These are phyloP conservation scores for Buceros bicornis DNA, from an alignment of 2,797 vertebrate genomes.

Conservation along the genomic window DNA sequence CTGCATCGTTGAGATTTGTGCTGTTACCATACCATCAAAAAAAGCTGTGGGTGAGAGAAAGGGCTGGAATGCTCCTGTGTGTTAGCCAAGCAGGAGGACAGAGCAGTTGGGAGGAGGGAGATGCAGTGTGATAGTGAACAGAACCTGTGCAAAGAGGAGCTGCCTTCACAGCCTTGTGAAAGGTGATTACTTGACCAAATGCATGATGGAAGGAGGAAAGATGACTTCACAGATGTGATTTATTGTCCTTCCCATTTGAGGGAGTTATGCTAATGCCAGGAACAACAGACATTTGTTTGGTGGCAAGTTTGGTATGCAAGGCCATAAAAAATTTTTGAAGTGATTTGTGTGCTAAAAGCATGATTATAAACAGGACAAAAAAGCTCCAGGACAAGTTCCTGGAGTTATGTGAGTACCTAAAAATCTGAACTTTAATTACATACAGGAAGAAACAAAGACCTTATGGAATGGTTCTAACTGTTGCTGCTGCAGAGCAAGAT, in stretches of 20 bases:
- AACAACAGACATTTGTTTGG: neutral
- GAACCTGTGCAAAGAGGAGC: neutral
- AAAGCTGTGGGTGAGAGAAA: neutral
- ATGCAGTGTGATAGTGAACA: neutral
- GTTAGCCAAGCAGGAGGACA: neutral
- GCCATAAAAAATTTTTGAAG: neutral
- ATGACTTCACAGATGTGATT: neutral
- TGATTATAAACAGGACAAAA: slow-evolving; percentile 1
- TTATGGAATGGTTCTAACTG: neutral
- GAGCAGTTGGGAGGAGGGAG: neutral
- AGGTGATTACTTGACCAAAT: neutral
- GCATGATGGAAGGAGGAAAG: neutral
- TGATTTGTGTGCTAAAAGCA: slow-evolving; percentile 25
- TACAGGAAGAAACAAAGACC: neutral
- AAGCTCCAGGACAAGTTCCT: neutral
- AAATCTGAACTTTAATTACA: slow-evolving; percentile 22
- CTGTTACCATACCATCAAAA: neutral
- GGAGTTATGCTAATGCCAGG: neutral
- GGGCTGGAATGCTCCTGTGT: neutral
- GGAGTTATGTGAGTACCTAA: neutral
- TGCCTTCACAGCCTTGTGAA: neutral
- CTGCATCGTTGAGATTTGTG: neutral
- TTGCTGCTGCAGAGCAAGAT: neutral
- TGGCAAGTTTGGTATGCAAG: neutral
- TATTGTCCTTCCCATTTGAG: slow-evolving; percentile 2